Percentiles rank a stretch among this genome's conserved stretches.
phyloP scores from a whole-genome alignment of 2,797 vertebrate species.

The Pristis pectinata region DNA sequence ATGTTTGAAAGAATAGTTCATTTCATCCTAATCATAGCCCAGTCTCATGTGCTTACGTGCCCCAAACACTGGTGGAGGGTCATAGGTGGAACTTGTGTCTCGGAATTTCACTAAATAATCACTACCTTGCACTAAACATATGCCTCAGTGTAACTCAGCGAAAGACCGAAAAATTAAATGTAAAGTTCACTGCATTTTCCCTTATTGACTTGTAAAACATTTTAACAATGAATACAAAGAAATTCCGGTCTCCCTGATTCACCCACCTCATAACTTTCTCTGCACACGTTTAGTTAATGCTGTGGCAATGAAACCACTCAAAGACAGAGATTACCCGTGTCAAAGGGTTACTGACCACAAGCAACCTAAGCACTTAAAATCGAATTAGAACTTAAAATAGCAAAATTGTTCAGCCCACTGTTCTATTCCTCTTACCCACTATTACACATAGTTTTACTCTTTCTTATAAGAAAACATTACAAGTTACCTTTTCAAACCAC shows the following conservation, averaged over 20 bases:
- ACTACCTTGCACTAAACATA: too few relatives aligned
- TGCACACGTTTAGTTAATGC: neutral
- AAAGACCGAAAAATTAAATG: neutral
- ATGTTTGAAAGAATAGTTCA: neutral
- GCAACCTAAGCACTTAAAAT: constrained; percentile 10
- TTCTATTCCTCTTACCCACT: too few relatives aligned
- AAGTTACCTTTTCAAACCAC: neutral
- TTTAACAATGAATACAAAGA: neutral
- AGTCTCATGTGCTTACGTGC: neutral
- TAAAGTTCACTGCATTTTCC: neutral
- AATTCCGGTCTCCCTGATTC: neutral
- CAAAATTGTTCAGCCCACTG: neutral
- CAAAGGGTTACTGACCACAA: neutral
- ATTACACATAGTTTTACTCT: too few relatives aligned
- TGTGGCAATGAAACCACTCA: neutral
- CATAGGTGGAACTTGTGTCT: neutral
- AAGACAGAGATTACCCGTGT: neutral
- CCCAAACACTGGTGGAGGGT: too few relatives aligned
- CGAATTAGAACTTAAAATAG: constrained; percentile 1
- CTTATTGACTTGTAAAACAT: neutral
- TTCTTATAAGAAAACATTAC: too few relatives aligned
- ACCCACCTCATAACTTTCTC: neutral
- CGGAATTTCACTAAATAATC: neutral
- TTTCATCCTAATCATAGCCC: neutral
- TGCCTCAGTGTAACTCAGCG: neutral